These are phyloP conservation scores for Liasis olivaceus DNA, from an alignment of 2,797 vertebrate genomes.

Conservation along the genomic window DNA sequence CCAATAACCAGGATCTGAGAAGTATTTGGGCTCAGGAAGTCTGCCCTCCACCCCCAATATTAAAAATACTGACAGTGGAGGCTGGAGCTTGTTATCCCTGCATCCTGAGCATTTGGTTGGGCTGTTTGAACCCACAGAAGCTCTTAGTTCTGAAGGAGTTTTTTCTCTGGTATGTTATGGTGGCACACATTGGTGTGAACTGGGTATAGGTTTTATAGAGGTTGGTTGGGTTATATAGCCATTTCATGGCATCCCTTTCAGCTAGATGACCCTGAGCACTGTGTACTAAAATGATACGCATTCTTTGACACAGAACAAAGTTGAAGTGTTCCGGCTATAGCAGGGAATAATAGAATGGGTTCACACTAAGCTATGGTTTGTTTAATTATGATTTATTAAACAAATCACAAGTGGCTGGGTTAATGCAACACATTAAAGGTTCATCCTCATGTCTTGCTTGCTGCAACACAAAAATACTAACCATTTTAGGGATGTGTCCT, in stretches of 20 bases:
- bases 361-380: background rate
- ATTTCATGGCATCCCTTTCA: background rate
- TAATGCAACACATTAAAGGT: background rate
- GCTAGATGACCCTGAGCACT: background rate
- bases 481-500: background rate
- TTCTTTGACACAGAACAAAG: background rate
- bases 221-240: background rate
- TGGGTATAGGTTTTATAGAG: background rate
- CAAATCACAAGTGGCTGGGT: background rate
- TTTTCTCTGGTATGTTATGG: background rate
- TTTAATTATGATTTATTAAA: background rate
- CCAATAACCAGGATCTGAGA: background rate
- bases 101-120: background rate
- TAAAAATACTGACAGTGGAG: background rate
- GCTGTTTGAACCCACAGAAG: background rate
- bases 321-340: background rate
- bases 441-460: background rate
- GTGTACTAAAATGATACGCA: background rate
- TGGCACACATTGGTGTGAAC: background rate
- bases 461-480: background rate
- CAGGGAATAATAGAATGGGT: background rate
- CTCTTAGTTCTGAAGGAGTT: background rate
- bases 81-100: background rate
- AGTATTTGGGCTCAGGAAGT: background rate
- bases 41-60: background rate